These are phyloP conservation scores for Tauraco hartlaubi DNA, from an alignment of 2,797 vertebrate species.

Conservation along the genomic window DNA sequence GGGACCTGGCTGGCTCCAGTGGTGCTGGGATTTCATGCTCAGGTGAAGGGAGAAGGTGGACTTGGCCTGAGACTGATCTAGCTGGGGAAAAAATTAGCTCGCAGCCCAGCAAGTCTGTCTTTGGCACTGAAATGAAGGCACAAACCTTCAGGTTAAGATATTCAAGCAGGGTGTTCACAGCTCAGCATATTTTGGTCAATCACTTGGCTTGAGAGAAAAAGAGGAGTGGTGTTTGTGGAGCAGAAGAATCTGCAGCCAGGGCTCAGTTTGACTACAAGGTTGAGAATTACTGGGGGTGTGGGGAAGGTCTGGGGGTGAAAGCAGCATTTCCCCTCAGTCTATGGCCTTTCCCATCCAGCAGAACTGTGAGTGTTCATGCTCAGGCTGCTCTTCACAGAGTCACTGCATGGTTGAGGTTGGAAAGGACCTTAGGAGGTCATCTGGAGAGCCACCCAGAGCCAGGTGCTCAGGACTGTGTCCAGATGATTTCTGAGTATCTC, in stretches of 20 bases:
- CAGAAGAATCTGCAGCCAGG: not conserved
- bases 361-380: not conserved
- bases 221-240: not conserved
- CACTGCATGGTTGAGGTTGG: not conserved
- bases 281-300: not conserved
- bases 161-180: not conserved
- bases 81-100: not conserved
- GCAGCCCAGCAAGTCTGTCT: not conserved
- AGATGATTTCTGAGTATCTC: not conserved
- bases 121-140: not conserved
- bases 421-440: not conserved
- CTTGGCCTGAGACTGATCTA: not conserved
- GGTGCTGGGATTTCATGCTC: not conserved
- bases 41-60: not conserved
- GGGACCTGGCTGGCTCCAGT: not conserved
- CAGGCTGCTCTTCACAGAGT: not conserved
- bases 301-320: not conserved
- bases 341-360: not conserved
- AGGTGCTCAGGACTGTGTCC: not conserved
- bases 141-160: not conserved
- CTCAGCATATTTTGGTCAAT: not conserved
- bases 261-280: not conserved
- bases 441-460: not conserved
- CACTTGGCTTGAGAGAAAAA: rapidly evolving
- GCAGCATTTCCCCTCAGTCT: not conserved